A percentile compares a stretch with the other conserved stretches of the same genome.
These are phyloP conservation scores for Tachycineta bicolor DNA, from an alignment of 2,113 vertebrate species.

Conservation along the genomic window DNA sequence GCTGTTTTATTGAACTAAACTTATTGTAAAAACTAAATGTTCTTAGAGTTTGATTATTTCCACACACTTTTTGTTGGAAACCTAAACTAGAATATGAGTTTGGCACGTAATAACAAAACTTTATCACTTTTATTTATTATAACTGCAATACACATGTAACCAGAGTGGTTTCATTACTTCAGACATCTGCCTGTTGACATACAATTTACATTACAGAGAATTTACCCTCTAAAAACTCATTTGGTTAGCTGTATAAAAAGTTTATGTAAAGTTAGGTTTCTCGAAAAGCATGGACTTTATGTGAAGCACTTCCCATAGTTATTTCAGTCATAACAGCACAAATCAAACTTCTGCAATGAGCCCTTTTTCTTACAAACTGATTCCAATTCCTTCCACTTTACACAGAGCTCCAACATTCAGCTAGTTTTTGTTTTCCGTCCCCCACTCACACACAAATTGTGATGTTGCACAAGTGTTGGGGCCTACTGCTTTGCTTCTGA, in stretches of 20 bases:
- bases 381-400: neutral
- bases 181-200: conserved; percentile 1
- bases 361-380: neutral
- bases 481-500: neutral
- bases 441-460: neutral
- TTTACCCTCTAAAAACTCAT: neutral
- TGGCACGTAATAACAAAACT: neutral
- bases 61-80: conserved; percentile 19
- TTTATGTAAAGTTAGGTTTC: neutral
- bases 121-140: neutral
- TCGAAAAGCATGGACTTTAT: neutral
- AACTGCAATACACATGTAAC: neutral
- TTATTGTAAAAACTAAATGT: neutral
- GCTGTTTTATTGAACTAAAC: neutral
- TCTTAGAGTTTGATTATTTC: neutral
- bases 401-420: neutral
- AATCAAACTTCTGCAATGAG: neutral
- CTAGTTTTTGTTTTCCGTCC: neutral
- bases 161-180: conserved; percentile 29
- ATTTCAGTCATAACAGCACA: neutral
- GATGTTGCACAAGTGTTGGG: neutral
- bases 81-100: neutral
- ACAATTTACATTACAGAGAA: neutral
- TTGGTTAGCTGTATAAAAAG: neutral
- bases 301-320: neutral